Conservation (phyloP, 2,113 vertebrate species). For the Seriola rivoliana region DNA sequence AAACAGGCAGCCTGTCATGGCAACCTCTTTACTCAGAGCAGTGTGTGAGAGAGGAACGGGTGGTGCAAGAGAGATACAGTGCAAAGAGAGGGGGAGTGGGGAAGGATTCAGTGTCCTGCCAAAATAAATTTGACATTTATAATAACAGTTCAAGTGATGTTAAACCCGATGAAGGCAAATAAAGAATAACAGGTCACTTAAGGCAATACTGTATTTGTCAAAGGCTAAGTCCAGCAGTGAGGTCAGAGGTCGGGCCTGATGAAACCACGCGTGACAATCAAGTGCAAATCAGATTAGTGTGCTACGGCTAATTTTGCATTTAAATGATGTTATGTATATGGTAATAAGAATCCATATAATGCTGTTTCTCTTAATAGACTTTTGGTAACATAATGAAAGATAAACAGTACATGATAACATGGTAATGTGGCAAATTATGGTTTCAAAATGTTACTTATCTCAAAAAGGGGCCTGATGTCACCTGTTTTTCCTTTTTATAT, state of each 20-base stretch:
- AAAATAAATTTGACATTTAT: constrained; percentile 16
- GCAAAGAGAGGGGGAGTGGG: constrained; percentile 13
- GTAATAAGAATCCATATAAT: neutral
- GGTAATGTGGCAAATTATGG: neutral
- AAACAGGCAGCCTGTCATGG: constrained; percentile 52
- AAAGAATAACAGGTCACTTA: constrained; percentile 1
- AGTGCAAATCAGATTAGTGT: neutral
- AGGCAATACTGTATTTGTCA: neutral
- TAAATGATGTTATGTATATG: neutral
- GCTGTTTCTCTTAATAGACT: neutral
- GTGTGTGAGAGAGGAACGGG: neutral
- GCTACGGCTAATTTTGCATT: neutral
- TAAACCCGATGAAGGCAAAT: constrained; percentile 5
- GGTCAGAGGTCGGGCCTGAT: constrained; percentile 9
- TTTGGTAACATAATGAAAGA: neutral
- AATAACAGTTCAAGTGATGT: constrained; percentile 7
- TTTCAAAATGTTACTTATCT: neutral
- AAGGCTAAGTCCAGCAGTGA: neutral
- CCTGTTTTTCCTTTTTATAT: too few species aligned
- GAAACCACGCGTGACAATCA: neutral
- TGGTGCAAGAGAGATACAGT: constrained; percentile 22
- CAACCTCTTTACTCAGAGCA: constrained; percentile 42
- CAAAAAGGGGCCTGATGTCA: too few species aligned
- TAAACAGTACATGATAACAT: neutral
- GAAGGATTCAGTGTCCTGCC: neutral